phyloP scores from a whole-genome alignment of 2,888 invertebrate species.

The Drosophila macrothrix region DNA sequence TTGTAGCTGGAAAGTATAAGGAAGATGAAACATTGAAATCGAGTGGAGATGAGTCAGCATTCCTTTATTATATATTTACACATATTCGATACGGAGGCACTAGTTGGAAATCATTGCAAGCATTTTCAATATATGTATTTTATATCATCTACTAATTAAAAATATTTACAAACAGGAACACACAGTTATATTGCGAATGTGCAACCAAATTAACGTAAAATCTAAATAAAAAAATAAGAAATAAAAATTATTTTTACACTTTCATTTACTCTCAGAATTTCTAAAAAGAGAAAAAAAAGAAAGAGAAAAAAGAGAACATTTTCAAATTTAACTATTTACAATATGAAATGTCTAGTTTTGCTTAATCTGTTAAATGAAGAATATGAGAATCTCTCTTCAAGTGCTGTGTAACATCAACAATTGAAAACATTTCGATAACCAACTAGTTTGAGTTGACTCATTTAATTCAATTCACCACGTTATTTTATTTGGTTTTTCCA shows the following conservation, averaged over 20 bases:
- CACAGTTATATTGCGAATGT: not conserved
- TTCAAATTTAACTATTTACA: not conserved
- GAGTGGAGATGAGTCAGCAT: conserved; percentile 31
- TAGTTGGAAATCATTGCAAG: not conserved
- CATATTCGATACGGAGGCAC: not conserved
- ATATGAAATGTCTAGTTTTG: not conserved
- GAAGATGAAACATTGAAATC: conserved; percentile 19
- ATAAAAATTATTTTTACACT: not conserved
- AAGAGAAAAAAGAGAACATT: too few species aligned
- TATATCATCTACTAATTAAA: not conserved
- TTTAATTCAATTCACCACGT: not conserved
- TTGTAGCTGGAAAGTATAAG: conserved; percentile 26
- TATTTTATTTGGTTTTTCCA: conserved; percentile 9
- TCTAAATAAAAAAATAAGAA: not conserved
- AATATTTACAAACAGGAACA: not conserved
- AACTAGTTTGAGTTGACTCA: not conserved
- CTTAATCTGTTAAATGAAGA: not conserved
- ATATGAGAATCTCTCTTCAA: not conserved
- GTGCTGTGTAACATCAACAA: not conserved
- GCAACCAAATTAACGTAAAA: not conserved
- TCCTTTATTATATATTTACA: conserved; percentile 7
- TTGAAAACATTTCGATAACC: not conserved
- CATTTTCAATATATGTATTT: not conserved
- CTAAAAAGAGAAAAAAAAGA: not conserved
- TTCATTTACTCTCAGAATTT: not conserved